Base-by-base conservation (phyloP, 1,140 invertebrate species). In the Venturia canescens region DNA sequence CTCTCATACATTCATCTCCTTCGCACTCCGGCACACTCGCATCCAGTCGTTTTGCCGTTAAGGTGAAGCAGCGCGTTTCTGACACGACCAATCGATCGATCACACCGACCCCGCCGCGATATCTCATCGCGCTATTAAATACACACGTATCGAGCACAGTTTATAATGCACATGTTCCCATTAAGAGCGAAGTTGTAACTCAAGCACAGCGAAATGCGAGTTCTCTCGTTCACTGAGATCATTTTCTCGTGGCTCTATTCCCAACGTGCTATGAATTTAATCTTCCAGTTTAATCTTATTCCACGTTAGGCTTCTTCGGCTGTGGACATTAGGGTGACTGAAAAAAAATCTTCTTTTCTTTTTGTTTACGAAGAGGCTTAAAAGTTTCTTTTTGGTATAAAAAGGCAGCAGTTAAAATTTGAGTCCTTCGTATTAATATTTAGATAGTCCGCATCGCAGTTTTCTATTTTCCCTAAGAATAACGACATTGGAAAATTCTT, bases 251-350 rank as follows among this genome's bases (percentile, higher is more conserved):
- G 63, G 26, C 26, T 38, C 29, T 79, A 26, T 63, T 23, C 23
- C 3, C 60, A 18, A 21, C 31, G 18, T 53, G 18, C 27, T 69
- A 67, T 79, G 63, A 67, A 76, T 79, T 60, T 79, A 69, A 67
- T 79, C 50, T 67, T 31, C 4, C 27, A 50, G 77, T 50, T 38
- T 6, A 69, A 79, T 79, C 67, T 50, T 79, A 69, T 69, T 66
- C 66, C 48, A 50, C 77, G 27, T 69, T 57, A 31, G 15, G 53
- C 21, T n/a, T 63, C 18, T 76, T 11, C 2, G 53, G 29, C 27
- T 63, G 11, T 60, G 23, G 50, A 74, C 57, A n/a, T n/a, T n/a
- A n/a, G n/a, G n/a, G n/a, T n/a, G n/a, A n/a, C n/a, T n/a, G n/a
- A n/a, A n/a, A n/a, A n/a, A n/a, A n/a, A n/a, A n/a, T n/a, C n/a